phyloP scores from a whole-genome alignment of 1,140 invertebrate genomes.

The Homarus americanus region DNA sequence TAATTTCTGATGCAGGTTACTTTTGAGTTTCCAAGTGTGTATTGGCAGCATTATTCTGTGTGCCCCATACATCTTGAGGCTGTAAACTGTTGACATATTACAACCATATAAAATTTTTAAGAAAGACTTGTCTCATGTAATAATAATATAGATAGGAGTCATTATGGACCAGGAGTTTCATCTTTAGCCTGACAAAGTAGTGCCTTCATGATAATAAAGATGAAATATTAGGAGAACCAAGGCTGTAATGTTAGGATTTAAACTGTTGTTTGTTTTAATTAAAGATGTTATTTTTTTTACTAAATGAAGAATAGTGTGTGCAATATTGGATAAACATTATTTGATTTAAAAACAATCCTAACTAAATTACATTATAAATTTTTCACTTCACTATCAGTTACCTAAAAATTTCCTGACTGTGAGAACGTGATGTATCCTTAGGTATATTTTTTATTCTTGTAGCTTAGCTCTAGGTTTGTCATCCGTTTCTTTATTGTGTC shows the following conservation, averaged over 20 bases:
- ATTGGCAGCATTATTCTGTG: neutral
- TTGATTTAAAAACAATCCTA: neutral
- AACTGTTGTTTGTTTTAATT: slow-evolving; percentile 16
- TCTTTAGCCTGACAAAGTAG: slow-evolving; percentile 69
- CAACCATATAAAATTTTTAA: slow-evolving; percentile 38
- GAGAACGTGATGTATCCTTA: neutral
- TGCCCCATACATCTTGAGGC: slow-evolving; percentile 28
- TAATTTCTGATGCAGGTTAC: neutral
- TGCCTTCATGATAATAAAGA: slow-evolving; percentile 66
- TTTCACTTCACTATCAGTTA: neutral
- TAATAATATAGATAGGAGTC: slow-evolving; percentile 34
- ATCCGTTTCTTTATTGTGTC: slow-evolving; percentile 24
- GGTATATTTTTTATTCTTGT: neutral
- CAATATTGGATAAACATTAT: slow-evolving; percentile 41
- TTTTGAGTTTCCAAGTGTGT: neutral
- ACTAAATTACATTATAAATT: neutral
- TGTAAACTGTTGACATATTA: slow-evolving; percentile 42
- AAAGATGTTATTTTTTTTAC: slow-evolving; percentile 31
- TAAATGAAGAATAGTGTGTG: slow-evolving; percentile 20
- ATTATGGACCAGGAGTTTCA: slow-evolving; percentile 62
- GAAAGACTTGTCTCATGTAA: slow-evolving; percentile 26
- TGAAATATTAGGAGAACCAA: slow-evolving; percentile 46
- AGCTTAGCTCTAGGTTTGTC: slow-evolving; percentile 45
- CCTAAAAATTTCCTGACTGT: neutral
- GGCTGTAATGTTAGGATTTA: slow-evolving; percentile 42